Conservation (phyloP, 2,113 vertebrate species). For the Passer domesticus region DNA sequence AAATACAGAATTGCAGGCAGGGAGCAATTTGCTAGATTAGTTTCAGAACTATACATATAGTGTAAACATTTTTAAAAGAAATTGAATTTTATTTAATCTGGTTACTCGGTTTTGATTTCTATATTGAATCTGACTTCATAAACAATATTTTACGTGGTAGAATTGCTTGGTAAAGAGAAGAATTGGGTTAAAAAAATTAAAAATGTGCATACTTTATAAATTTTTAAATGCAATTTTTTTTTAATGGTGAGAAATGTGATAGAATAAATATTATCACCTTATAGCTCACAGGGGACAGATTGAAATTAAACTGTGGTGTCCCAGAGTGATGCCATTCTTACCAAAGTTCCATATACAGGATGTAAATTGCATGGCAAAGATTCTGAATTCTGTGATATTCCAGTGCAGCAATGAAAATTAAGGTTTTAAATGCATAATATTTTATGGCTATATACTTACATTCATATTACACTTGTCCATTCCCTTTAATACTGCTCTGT, state of each 20-base stretch:
- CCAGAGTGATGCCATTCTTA: background rate
- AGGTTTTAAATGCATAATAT: background rate
- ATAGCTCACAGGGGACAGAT: background rate
- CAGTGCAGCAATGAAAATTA: background rate
- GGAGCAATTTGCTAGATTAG: conserved; percentile 59
- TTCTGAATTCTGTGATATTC: background rate
- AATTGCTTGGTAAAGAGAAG: background rate
- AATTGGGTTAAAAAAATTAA: background rate
- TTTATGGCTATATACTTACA: background rate
- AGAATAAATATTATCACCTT: background rate
- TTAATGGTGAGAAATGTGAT: background rate
- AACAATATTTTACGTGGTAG: background rate
- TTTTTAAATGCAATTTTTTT: background rate
- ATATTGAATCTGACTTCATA: conserved; percentile 21
- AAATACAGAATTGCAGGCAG: conserved; percentile 26
- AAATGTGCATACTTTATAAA: background rate
- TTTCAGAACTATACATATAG: conserved; percentile 52
- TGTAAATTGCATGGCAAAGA: background rate
- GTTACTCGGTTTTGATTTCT: conserved; percentile 28
- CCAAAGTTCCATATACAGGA: background rate
- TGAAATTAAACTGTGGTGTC: background rate
- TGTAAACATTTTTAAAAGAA: conserved; percentile 38
- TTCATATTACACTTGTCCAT: background rate
- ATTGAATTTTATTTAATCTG: conserved; percentile 55
- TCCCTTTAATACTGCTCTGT: background rate